phyloP scores from a whole-genome alignment of 64 coral and sea anemone genomes.

The Anthopleura sola region DNA sequence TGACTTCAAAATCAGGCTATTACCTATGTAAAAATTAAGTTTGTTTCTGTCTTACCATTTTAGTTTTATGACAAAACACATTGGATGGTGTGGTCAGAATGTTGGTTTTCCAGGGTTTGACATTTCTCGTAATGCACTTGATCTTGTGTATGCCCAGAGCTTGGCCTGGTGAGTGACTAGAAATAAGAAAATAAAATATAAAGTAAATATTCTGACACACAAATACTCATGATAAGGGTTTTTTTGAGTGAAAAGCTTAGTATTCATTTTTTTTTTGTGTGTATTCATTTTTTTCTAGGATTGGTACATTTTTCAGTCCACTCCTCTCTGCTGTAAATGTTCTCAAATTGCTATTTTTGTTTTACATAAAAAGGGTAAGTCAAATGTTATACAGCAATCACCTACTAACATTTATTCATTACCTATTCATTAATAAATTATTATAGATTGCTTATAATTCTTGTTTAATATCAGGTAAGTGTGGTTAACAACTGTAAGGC shows the following conservation, averaged over 20 bases:
- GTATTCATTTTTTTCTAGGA: conserved; percentile 38
- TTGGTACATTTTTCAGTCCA: conserved; percentile 94
- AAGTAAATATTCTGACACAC: neutral
- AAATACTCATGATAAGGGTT: too few species aligned
- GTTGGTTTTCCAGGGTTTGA: conserved; percentile 93
- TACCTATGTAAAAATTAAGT: too few species aligned
- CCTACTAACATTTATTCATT: too few species aligned
- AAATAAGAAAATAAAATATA: neutral
- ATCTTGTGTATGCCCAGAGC: conserved; percentile 85
- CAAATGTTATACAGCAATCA: too few species aligned
- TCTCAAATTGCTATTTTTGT: conserved; percentile 78
- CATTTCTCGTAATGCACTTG: conserved; percentile 94
- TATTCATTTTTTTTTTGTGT: too few species aligned
- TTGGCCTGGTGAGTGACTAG: conserved; percentile 63
- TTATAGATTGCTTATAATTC: neutral
- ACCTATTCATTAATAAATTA: too few species aligned
- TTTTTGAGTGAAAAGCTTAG: too few species aligned
- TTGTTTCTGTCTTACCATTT: neutral
- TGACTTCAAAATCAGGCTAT: too few species aligned
- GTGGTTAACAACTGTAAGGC: conserved; percentile 54
- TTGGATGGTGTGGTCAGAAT: conserved; percentile 60
- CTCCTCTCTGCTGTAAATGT: conserved; percentile 81
- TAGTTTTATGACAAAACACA: conserved; percentile 58
- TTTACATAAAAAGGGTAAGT: conserved; percentile 98
- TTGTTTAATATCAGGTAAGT: conserved; percentile 34